Evolutionary conservation across 2,888 invertebrate genomes (phyloP).

Genomic region (Sceliomorpha sp.): DNA sequence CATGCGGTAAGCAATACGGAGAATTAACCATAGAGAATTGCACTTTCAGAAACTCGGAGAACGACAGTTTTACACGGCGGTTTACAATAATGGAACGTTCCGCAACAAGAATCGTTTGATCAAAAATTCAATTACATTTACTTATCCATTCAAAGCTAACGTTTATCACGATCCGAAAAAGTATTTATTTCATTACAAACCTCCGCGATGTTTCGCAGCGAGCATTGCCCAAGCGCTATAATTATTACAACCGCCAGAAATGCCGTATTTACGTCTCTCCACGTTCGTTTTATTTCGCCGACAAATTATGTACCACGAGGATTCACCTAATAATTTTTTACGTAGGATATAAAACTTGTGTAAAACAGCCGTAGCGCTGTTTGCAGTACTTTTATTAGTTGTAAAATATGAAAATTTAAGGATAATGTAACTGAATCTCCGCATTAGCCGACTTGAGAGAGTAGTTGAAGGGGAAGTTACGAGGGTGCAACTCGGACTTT

Average conservation of each 20-base stretch:
- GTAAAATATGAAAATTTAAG: conserved; percentile 16
- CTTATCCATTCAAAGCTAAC: too few relatives aligned
- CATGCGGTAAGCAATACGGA: conserved; percentile 24
- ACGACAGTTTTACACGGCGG: too few relatives aligned
- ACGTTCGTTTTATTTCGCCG: conserved; percentile 5
- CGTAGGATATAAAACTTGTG: not conserved
- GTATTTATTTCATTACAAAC: too few relatives aligned
- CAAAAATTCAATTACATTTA: too few relatives aligned
- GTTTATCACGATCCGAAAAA: too few relatives aligned
- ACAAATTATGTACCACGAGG: conserved; percentile 13
- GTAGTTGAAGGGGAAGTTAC: conserved; percentile 26
- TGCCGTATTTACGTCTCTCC: too few relatives aligned
- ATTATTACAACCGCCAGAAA: too few relatives aligned
- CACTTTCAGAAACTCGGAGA: too few relatives aligned
- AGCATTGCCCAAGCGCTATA: too few relatives aligned
- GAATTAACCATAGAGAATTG: conserved; percentile 18
- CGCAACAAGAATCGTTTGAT: too few relatives aligned
- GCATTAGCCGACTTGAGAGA: conserved; percentile 22
- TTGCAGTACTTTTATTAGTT: conserved; percentile 10
- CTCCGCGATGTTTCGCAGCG: too few relatives aligned
- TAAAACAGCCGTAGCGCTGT: not conserved
- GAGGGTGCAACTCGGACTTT: conserved; percentile 27
- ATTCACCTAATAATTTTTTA: conserved; percentile 1
- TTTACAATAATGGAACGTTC: too few relatives aligned
- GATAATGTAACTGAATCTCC: conserved; percentile 16